A percentile compares a stretch with the other conserved stretches of the same genome.
Conservation (phyloP, 2,888 invertebrate species). For the Folsomia candida region DNA sequence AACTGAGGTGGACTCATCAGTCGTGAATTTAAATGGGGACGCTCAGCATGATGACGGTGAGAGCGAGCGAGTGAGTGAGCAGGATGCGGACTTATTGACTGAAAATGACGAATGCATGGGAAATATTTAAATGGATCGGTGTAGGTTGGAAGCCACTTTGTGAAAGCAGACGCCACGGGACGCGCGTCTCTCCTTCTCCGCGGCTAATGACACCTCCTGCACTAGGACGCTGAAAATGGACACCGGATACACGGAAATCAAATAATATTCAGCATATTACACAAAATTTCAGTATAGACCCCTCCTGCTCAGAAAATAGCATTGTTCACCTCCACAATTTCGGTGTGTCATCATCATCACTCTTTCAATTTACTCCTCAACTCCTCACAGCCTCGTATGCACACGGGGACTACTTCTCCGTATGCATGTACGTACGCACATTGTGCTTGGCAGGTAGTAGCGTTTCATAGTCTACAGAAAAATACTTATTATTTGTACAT, state of each 20-base stretch:
- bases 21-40: not conserved
- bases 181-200: not conserved
- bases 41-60: not conserved
- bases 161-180: conserved; percentile 10
- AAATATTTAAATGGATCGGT: not conserved
- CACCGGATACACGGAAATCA: conserved; percentile 37
- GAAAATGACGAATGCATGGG: not conserved
- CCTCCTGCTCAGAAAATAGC: not conserved
- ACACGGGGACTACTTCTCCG: no score
- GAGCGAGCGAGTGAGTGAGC: not conserved
- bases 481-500: no score
- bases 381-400: no score
- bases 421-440: not conserved
- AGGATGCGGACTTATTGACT: not conserved
- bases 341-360: not conserved
- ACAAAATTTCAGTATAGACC: no score
- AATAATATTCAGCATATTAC: conserved; percentile 32
- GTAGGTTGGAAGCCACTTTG: not conserved
- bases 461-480: no score
- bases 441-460: no score
- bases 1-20: not conserved
- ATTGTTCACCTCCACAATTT: not conserved
- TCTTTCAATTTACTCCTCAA: not conserved
- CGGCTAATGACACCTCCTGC: not conserved
- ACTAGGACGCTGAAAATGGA: conserved; percentile 9